phyloP scores from a whole-genome alignment of 2,797 vertebrate species.

The Clarias laeviceps region DNA sequence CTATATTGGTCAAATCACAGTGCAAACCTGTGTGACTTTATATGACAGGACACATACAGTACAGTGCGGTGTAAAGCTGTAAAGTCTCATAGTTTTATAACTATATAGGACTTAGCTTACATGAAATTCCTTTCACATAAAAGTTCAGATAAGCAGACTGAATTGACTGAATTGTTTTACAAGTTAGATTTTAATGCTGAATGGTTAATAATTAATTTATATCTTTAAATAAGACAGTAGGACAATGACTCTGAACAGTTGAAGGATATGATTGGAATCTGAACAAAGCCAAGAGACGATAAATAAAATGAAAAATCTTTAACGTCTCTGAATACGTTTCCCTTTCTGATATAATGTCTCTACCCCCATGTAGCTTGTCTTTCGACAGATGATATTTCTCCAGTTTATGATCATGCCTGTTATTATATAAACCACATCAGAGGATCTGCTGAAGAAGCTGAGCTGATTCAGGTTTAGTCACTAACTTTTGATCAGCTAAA shows the following conservation, averaged over 20 bases:
- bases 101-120: neutral
- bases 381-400: neutral
- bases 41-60: too few species aligned
- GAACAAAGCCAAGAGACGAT: neutral
- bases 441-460: neutral
- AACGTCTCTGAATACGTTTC: neutral
- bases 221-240: neutral
- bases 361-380: neutral
- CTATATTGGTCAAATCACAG: too few species aligned
- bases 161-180: neutral
- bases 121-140: neutral
- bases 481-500: neutral
- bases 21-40: too few species aligned
- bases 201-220: neutral
- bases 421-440: neutral
- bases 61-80: neutral
- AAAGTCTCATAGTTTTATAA: neutral
- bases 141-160: neutral
- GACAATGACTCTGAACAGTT: constrained; percentile 1
- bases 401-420: neutral
- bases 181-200: neutral
- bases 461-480: neutral
- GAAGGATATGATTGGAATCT: neutral
- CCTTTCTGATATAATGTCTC: neutral
- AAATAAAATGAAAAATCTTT: neutral